Percentiles rank a stretch among this genome's conserved stretches.
Conservation (phyloP, 2,888 invertebrate genomes). For the Hypomecis punctinalis region DNA sequence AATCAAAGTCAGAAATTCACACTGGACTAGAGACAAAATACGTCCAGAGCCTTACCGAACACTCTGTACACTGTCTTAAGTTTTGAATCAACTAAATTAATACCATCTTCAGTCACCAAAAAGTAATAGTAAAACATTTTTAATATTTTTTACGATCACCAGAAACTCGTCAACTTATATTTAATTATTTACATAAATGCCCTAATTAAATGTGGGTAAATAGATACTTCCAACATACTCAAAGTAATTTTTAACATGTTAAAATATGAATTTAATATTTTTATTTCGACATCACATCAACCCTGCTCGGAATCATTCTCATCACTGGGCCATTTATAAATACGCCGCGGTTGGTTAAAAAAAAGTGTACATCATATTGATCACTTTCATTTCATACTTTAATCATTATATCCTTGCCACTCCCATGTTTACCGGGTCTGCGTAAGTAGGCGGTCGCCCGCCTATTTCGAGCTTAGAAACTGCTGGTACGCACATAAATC, state of each 20-base stretch:
- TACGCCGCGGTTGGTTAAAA: no score
- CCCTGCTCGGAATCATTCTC: constrained; percentile 6
- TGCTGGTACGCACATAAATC: constrained; percentile 42
- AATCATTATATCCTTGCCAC: no score
- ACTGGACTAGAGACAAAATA: no score
- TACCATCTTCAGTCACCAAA: no score
- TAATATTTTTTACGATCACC: background rate
- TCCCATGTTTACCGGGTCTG: no score
- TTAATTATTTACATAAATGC: background rate
- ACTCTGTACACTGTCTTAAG: no score
- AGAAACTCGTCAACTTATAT: background rate
- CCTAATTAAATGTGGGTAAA: background rate
- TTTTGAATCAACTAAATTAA: no score
- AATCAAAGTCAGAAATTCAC: no score
- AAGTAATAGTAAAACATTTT: background rate
- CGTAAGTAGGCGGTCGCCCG: constrained; percentile 49
- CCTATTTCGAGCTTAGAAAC: constrained; percentile 45
- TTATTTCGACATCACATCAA: background rate
- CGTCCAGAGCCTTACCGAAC: no score
- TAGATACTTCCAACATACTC: background rate
- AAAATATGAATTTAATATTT: background rate
- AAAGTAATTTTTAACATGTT: background rate
- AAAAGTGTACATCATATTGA: no score
- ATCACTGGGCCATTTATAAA: no score
- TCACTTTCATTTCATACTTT: no score